Conservation (phyloP, 2,888 invertebrate species). For the Unio delphinus region DNA sequence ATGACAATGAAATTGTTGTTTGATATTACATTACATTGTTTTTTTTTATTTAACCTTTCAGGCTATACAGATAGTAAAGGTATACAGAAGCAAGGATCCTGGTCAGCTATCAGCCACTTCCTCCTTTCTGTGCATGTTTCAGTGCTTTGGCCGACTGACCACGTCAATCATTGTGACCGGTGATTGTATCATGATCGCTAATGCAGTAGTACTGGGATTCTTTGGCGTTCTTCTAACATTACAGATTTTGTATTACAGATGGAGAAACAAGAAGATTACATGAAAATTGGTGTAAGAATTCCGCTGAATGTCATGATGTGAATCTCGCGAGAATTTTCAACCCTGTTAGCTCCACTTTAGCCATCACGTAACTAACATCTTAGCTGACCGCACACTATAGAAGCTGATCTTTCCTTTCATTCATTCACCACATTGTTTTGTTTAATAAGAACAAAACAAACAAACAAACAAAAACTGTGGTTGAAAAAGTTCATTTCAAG, state of each 20-base stretch:
- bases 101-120: constrained; percentile 44
- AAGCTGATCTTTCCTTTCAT: no score
- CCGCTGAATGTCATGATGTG: no score
- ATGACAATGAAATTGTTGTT: no score
- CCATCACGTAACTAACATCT: no score
- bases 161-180: constrained; percentile 38
- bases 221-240: constrained; percentile 35
- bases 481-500: no score
- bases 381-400: no score
- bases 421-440: no score
- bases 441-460: no score
- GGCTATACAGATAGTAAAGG: constrained; percentile 44
- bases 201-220: constrained; percentile 31
- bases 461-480: no score
- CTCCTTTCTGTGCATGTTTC: constrained; percentile 43
- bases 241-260: constrained; percentile 41
- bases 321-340: no score
- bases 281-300: not conserved
- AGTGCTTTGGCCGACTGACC: constrained; percentile 44
- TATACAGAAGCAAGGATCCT: constrained; percentile 35
- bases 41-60: constrained; percentile 10
- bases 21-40: no score
- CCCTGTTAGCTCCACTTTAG: no score
- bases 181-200: constrained; percentile 40
- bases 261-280: constrained; percentile 26